Conservation (phyloP, 2,797 vertebrate species). For the Lacerta viridis region DNA sequence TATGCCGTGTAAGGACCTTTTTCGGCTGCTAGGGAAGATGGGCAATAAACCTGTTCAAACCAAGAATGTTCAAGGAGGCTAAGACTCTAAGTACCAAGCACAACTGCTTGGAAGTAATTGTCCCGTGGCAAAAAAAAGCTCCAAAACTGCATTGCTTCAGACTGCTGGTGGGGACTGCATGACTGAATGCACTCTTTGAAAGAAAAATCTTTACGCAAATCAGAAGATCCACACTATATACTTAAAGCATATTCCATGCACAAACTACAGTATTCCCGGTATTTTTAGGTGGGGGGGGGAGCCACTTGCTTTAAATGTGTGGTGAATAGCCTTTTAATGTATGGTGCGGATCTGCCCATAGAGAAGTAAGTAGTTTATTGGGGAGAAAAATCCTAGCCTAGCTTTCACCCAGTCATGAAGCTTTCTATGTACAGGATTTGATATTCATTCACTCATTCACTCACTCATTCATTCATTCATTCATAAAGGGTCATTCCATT, state of each 20-base stretch:
- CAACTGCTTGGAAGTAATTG: not conserved
- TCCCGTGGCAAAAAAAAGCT: not conserved
- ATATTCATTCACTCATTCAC: not conserved
- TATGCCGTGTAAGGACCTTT: not conserved
- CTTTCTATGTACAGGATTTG: not conserved
- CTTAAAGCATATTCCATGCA: too few relatives aligned
- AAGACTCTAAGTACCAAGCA: not conserved
- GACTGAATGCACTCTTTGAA: too few relatives aligned
- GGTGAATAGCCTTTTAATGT: too few relatives aligned
- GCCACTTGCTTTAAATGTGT: too few relatives aligned
- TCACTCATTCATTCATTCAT: not conserved
- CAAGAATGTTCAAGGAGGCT: not conserved
- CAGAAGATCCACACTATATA: too few relatives aligned
- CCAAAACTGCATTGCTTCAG: too few relatives aligned
- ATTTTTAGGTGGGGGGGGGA: too few relatives aligned
- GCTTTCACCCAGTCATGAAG: not conserved
- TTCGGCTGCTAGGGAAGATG: not conserved
- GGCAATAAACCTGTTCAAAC: constrained; percentile 14
- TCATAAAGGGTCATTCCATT: too few relatives aligned
- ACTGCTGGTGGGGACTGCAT: too few relatives aligned
- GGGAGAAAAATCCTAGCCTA: not conserved
- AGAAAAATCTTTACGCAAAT: too few relatives aligned
- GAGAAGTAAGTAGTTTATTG: not conserved
- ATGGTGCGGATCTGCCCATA: not conserved
- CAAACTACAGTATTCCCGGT: too few relatives aligned